Evolutionary conservation across 2,113 vertebrate genomes (phyloP), one percentile per base, ranked within the genome.

Genomic region (Falcunculus frontatus): DNA sequence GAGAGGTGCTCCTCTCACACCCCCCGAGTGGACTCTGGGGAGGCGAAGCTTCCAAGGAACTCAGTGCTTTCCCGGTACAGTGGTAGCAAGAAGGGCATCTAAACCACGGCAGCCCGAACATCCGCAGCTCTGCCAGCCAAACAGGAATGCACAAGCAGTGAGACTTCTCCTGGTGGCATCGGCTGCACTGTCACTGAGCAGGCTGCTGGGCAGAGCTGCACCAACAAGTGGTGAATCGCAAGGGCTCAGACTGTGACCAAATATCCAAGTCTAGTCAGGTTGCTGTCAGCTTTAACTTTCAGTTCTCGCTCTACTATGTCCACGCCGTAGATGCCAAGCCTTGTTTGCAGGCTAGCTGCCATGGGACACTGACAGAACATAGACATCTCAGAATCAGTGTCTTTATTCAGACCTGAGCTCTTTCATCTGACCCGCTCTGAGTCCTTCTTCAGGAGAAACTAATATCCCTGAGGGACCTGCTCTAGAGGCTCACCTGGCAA

Each of bases 11-110:
- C 22, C 44, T 44, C 62, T 35, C 1, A 2, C 7, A 5, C 4
- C 9, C 16, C 21, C 17, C 0, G 0, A 19, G 21, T 5, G 4
- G n/a, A 6, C 39, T 64, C 41, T 46, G 33, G 7, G 55, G 33
- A 82, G 70, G 33, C 41, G 65, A 75, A 55, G 67, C 23, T 42
- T 62, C 52, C 37, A 30, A 23, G 22, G 50, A 67, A 57, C 29
- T 47, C 17, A 23, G 5, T 12, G 26, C 49, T 81, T 62, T 81
- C 47, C 42, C 63, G 42, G n/a, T 47, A 8, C 11, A 52, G 49
- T 13, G 26, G 18, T n/a, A 67, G 56, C 57, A 39, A 27, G 27
- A 42, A 57, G 53, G 69, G 37, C 20, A 63, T 41, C 44, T 25
- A 23, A 90, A 27, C 16, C 11, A 2, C 11, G 5, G 14, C 29